These are phyloP conservation scores for Metellina segmentata DNA, from an alignment of 2,888 invertebrate genomes.

Conservation along the genomic window DNA sequence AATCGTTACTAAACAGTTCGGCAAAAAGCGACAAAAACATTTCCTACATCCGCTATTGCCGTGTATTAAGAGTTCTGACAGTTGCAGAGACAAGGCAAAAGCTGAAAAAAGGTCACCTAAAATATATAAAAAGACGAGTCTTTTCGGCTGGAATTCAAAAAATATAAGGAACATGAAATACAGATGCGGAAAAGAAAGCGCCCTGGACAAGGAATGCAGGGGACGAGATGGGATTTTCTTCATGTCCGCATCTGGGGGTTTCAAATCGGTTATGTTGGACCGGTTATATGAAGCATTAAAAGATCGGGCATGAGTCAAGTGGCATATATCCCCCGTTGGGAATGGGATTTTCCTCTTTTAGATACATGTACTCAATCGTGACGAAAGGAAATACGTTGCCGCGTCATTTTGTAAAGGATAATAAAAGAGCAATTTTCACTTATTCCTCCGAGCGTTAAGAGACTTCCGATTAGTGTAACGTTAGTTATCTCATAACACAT, in stretches of 20 bases:
- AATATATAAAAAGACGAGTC: background rate
- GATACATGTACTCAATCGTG: background rate
- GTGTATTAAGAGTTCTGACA: no score
- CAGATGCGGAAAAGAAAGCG: background rate
- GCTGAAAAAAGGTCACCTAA: background rate
- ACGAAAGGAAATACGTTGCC: background rate
- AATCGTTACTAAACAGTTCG: no score
- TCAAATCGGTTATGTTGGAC: slow-evolving; percentile 33
- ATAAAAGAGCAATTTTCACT: no score
- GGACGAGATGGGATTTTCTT: slow-evolving; percentile 1
- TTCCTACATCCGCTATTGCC: no score
- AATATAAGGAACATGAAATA: slow-evolving; percentile 1
- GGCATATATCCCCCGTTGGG: slow-evolving; percentile 3
- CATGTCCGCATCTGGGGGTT: slow-evolving; percentile 28
- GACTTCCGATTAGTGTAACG: no score
- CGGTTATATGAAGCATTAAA: slow-evolving; percentile 35
- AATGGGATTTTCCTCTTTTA: background rate
- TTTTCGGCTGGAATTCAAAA: slow-evolving; percentile 14
- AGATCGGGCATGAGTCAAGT: slow-evolving; percentile 45
- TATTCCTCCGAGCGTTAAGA: no score
- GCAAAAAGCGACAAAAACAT: no score
- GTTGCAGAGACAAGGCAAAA: background rate
- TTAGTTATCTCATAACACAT: no score
- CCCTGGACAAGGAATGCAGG: background rate
- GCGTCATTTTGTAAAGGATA: no score